Conservation (phyloP, 2,797 vertebrate species). For the Aeoliscus strigatus region DNA sequence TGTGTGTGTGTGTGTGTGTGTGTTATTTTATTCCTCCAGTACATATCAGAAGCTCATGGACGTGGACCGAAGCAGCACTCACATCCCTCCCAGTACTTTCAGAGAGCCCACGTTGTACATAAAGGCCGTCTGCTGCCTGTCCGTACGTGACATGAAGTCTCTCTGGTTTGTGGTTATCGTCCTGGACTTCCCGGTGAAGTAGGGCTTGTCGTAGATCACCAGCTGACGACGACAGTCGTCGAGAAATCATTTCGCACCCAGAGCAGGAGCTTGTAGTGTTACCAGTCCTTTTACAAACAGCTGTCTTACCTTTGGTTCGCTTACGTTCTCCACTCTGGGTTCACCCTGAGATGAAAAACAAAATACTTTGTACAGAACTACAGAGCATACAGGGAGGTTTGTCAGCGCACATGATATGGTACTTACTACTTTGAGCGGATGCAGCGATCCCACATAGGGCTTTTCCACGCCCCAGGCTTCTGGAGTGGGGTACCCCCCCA, state of each 20-base stretch:
- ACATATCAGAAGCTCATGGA: too few relatives aligned
- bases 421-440: constrained; percentile 89
- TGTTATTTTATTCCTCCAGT: too few relatives aligned
- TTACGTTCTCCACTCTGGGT: constrained; percentile 82
- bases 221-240: constrained; percentile 62
- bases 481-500: constrained; percentile 82
- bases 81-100: constrained; percentile 88
- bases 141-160: constrained; percentile 74
- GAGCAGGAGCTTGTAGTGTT: not conserved
- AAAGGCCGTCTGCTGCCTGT: constrained; percentile 56
- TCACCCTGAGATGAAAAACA: constrained; percentile 77
- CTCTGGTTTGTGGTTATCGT: constrained; percentile 78
- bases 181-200: constrained; percentile 82
- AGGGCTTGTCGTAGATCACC: constrained; percentile 80
- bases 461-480: constrained; percentile 85
- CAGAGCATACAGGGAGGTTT: not conserved
- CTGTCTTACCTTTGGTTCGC: constrained; percentile 81
- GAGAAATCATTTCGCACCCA: too few relatives aligned
- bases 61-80: constrained; percentile 49
- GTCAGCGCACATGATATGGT: too few relatives aligned
- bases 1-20: too few relatives aligned
- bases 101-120: constrained; percentile 81
- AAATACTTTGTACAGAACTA: not conserved
- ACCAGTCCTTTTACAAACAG: too few relatives aligned
- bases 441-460: constrained; percentile 82